These are phyloP conservation scores for Danio albolineatus DNA, from an alignment of 2,797 vertebrate genomes.

Conservation along the genomic window DNA sequence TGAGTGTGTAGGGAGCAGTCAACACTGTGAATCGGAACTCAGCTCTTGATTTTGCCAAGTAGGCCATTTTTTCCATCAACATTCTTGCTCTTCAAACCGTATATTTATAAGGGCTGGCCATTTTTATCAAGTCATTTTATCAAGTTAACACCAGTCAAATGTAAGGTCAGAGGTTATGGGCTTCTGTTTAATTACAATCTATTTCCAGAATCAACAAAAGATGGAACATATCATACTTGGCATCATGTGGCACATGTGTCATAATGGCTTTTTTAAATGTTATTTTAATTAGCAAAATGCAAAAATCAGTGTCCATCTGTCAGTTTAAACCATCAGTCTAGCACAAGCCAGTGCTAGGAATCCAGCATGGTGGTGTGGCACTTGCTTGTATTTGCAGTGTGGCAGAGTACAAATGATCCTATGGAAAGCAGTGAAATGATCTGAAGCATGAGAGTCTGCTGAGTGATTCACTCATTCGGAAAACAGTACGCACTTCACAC, in stretches of 20 bases:
- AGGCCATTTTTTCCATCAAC: neutral
- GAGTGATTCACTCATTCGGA: constrained; percentile 23
- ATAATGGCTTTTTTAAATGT: neutral
- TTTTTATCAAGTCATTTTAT: neutral
- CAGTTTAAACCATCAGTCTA: neutral
- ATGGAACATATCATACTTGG: neutral
- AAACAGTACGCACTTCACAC: constrained; percentile 26
- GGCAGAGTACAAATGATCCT: constrained; percentile 2
- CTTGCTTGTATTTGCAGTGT: constrained; percentile 23
- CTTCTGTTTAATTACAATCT: neutral
- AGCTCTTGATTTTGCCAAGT: constrained; percentile 19
- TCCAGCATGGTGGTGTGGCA: neutral
- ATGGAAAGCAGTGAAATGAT: constrained; percentile 9
- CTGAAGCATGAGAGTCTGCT: constrained; percentile 12
- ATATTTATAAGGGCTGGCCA: neutral
- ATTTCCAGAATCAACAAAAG: neutral
- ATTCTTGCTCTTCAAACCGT: neutral
- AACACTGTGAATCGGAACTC: neutral
- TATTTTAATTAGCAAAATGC: neutral
- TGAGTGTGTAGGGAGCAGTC: constrained; percentile 28
- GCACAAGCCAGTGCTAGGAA: neutral
- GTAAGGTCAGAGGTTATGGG: neutral
- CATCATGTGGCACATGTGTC: constrained; percentile 10
- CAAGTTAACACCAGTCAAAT: constrained; percentile 9
- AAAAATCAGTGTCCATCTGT: neutral